These are phyloP conservation scores for Drosophila leontia DNA, from an alignment of 1,140 invertebrate species.

Conservation along the genomic window DNA sequence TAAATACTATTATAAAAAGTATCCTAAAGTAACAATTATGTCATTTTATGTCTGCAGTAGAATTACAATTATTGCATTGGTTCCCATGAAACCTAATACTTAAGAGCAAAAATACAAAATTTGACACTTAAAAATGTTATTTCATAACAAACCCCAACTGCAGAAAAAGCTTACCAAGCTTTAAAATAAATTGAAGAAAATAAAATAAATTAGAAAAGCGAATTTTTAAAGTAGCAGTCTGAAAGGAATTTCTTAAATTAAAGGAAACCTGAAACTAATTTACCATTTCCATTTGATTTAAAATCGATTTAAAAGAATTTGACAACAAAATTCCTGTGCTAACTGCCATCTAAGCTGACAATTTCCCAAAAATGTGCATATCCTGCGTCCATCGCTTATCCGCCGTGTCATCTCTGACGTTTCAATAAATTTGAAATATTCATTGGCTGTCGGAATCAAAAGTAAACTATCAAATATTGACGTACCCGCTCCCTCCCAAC, in stretches of 20 bases:
- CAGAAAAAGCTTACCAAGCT: background rate
- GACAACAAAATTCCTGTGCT: background rate
- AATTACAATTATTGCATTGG: background rate
- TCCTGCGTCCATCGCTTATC: background rate
- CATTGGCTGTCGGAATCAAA: conserved; percentile 44
- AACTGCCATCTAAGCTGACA: background rate
- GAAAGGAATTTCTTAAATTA: background rate
- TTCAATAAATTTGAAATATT: conserved; percentile 36
- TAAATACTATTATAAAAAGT: too few species aligned
- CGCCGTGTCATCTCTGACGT: conserved; percentile 15
- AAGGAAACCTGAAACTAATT: background rate
- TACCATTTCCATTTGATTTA: background rate
- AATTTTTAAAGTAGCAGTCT: background rate
- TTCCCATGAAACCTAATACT: conserved; percentile 1
- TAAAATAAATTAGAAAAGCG: background rate
- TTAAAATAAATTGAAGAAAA: background rate
- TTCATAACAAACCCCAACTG: background rate
- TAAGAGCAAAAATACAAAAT: background rate
- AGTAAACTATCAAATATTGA: conserved; percentile 50
- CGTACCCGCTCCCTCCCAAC: background rate
- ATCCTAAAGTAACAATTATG: too few species aligned
- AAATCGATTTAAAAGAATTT: too few species aligned
- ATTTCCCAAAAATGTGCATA: background rate
- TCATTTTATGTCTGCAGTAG: background rate
- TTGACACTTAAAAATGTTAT: conserved; percentile 8